These are phyloP conservation scores for Callipepla squamata DNA, from an alignment of 2,113 vertebrate species.

Conservation along the genomic window DNA sequence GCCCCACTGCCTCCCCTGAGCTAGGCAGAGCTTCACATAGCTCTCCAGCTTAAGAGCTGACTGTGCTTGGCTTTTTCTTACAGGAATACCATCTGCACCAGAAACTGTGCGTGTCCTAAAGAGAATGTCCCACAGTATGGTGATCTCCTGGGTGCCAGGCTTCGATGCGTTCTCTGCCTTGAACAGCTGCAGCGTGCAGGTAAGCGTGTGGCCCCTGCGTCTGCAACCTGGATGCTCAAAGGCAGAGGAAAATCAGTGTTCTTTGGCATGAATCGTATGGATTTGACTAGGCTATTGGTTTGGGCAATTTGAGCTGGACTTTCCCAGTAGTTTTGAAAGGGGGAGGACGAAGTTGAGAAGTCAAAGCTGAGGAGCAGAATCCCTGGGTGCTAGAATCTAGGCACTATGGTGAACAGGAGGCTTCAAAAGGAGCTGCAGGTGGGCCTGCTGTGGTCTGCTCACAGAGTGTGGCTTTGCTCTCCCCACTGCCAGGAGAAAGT, in stretches of 20 bases:
- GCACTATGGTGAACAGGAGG: background rate
- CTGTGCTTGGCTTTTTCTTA: background rate
- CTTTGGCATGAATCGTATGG: fast-evolving
- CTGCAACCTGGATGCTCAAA: fast-evolving
- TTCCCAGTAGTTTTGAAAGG: background rate
- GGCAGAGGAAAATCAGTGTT: background rate
- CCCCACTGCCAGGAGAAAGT: fast-evolving
- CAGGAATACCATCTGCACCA: conserved; percentile 73
- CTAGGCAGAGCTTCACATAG: background rate
- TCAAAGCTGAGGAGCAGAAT: background rate
- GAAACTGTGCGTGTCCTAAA: conserved; percentile 72
- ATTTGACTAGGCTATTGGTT: background rate
- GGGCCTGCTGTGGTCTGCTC: background rate
- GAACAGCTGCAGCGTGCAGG: conserved; percentile 83
- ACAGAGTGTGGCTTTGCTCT: background rate
- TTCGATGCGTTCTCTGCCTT: conserved; percentile 89
- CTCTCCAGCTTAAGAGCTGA: background rate
- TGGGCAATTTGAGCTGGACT: background rate
- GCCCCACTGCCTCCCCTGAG: background rate
- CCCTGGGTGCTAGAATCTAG: background rate
- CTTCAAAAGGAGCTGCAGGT: background rate
- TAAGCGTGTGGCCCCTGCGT: conserved; percentile 42
- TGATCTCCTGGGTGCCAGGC: conserved; percentile 87
- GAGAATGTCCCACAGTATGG: conserved; percentile 76
- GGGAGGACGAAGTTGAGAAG: background rate